Conservation (phyloP, 2,797 vertebrate genomes). For the Enteromius radiatus region DNA sequence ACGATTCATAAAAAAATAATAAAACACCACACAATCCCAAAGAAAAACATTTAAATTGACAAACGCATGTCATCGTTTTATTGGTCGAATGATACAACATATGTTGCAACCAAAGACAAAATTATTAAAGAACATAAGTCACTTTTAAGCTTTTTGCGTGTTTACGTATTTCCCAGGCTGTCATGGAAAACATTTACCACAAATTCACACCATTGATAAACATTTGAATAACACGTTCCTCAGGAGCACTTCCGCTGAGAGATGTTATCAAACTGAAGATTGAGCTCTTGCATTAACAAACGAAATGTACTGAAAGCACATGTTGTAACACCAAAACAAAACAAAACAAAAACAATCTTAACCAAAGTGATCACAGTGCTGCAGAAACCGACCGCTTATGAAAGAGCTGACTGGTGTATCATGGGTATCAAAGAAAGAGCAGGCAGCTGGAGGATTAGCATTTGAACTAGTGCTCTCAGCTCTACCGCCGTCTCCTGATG, state of each 20-base stretch:
- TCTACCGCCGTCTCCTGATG: conserved; percentile 77
- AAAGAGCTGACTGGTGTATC: conserved; percentile 63
- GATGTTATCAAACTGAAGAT: conserved; percentile 43
- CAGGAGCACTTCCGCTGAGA: conserved; percentile 40
- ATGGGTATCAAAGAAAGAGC: conserved; percentile 79
- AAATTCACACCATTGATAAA: conserved; percentile 46
- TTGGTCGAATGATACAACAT: conserved; percentile 60
- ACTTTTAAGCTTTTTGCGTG: conserved; percentile 48
- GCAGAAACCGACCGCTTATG: conserved; percentile 59
- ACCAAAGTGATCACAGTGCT: conserved; percentile 60
- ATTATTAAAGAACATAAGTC: conserved; percentile 64
- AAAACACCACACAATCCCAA: background rate
- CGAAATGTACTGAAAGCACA: conserved; percentile 56
- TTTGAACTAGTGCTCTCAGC: conserved; percentile 69
- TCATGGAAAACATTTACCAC: conserved; percentile 33
- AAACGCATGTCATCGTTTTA: conserved; percentile 56
- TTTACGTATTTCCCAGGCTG: conserved; percentile 43
- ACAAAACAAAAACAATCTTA: conserved; percentile 18
- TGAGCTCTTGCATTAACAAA: conserved; percentile 44
- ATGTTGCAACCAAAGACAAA: conserved; percentile 63
- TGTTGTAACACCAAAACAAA: conserved; percentile 25
- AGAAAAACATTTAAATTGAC: background rate
- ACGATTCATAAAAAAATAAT: background rate
- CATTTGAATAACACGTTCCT: conserved; percentile 41
- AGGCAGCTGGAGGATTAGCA: conserved; percentile 76